Evolutionary conservation across 2,797 vertebrate species (phyloP).

Genomic region (Xiphorhynchus erythropygius): DNA sequence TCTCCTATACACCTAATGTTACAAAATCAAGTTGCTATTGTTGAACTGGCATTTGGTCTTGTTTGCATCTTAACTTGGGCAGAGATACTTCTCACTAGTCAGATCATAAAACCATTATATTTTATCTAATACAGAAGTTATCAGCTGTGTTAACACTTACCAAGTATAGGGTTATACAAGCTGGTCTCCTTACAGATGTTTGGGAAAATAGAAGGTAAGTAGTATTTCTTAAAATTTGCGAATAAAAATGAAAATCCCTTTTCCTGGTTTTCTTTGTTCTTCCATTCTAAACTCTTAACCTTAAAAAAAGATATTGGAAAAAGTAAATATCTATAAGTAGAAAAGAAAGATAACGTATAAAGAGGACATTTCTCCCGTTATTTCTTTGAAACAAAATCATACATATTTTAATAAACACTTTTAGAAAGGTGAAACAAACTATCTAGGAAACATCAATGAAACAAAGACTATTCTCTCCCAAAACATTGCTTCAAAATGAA

Average conservation of each 20-base stretch:
- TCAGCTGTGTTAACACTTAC: conserved; percentile 78
- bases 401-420: background rate
- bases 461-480: background rate
- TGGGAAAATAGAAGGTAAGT: conserved; percentile 97
- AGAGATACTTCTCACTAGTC: background rate
- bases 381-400: background rate
- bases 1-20: background rate
- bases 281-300: conserved; percentile 99
- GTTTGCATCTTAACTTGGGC: background rate
- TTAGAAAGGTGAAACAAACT: background rate
- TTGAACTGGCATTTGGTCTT: background rate
- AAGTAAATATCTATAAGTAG: background rate
- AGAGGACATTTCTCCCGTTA: background rate
- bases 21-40: background rate
- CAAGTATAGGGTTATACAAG: conserved; percentile 93
- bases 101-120: too few species aligned
- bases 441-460: background rate
- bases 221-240: conserved; percentile 97
- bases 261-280: conserved; percentile 97
- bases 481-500: background rate
- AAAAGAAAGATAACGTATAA: background rate
- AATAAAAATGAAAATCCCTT: conserved; percentile 98
- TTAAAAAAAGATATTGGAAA: conserved; percentile 60
- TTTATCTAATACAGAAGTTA: background rate
- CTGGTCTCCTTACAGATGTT: conserved; percentile 96